These are phyloP conservation scores for Pantala flavescens DNA, from an alignment of 1,140 invertebrate species.

Conservation along the genomic window DNA sequence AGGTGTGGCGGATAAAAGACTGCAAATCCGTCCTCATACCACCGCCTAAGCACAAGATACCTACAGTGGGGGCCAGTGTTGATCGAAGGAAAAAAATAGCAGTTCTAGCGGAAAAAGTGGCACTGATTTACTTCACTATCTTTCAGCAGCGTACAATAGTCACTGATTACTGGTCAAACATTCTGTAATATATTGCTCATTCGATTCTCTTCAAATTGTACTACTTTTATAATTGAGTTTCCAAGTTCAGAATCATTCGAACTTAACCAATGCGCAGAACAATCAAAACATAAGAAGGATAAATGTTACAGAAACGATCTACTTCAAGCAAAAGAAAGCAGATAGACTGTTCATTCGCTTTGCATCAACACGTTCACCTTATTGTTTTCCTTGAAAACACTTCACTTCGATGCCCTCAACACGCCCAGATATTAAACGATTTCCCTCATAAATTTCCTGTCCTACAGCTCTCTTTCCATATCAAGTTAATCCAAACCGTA, in stretches of 20 bases:
- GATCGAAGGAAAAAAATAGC: not conserved
- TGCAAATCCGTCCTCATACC: slow-evolving; percentile 41
- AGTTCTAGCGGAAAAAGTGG: not conserved
- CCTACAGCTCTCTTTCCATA: too few species aligned
- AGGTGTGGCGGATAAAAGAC: slow-evolving; percentile 39
- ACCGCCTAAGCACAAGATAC: slow-evolving; percentile 19
- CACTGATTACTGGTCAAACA: not conserved
- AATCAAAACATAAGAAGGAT: not conserved
- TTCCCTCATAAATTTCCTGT: too few species aligned
- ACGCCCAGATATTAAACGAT: too few species aligned
- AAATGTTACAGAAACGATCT: not conserved
- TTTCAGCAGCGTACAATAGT: not conserved
- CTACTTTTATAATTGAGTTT: not conserved
- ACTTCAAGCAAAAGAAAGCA: not conserved
- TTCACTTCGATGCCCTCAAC: not conserved
- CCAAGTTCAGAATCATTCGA: not conserved
- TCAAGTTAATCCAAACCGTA: too few species aligned
- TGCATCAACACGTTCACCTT: not conserved
- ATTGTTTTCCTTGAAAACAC: not conserved
- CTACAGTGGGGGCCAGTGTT: not conserved
- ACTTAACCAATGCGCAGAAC: not conserved
- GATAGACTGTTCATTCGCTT: not conserved
- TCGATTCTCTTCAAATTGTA: not conserved
- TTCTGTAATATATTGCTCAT: not conserved
- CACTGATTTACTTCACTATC: not conserved